A percentile compares a stretch with the other conserved stretches of the same genome.
These are phyloP conservation scores for Pinctada fucata DNA, from an alignment of 2,888 invertebrate species.

Conservation along the genomic window DNA sequence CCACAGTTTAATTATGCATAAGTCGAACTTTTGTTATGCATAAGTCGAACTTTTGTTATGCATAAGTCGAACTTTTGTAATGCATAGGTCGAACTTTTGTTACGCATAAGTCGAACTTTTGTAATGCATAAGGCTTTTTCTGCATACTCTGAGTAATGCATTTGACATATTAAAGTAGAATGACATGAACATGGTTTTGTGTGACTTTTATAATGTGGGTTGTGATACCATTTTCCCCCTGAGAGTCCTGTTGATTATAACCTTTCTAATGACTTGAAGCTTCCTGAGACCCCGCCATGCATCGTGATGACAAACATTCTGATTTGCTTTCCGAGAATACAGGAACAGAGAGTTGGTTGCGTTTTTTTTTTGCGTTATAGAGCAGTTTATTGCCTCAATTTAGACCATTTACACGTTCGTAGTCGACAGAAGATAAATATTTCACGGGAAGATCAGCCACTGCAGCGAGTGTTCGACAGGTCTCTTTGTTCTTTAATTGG, in stretches of 20 bases:
- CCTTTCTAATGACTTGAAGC: neutral
- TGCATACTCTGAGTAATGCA: too few species aligned
- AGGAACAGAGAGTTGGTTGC: neutral
- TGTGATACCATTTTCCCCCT: neutral
- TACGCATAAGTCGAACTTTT: too few species aligned
- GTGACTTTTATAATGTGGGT: neutral
- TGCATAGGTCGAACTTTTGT: too few species aligned
- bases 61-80: too few species aligned
- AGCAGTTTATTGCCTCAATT: slow-evolving; percentile 10
- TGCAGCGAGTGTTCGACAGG: too few species aligned
- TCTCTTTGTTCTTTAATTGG: too few species aligned
- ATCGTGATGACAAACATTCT: neutral
- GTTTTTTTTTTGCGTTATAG: neutral
- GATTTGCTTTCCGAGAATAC: neutral
- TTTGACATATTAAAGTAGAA: too few species aligned
- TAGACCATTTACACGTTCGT: slow-evolving; percentile 16
- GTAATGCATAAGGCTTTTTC: too few species aligned
- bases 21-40: too few species aligned
- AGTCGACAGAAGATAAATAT: neutral
- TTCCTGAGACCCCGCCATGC: neutral
- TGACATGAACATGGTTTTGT: neutral
- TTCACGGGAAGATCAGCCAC: neutral
- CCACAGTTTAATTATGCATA: too few species aligned
- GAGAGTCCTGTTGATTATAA: neutral
- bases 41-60: too few species aligned